Evolutionary conservation across 2,113 vertebrate species (phyloP).

Genomic region (Cyphotilapia sp.): DNA sequence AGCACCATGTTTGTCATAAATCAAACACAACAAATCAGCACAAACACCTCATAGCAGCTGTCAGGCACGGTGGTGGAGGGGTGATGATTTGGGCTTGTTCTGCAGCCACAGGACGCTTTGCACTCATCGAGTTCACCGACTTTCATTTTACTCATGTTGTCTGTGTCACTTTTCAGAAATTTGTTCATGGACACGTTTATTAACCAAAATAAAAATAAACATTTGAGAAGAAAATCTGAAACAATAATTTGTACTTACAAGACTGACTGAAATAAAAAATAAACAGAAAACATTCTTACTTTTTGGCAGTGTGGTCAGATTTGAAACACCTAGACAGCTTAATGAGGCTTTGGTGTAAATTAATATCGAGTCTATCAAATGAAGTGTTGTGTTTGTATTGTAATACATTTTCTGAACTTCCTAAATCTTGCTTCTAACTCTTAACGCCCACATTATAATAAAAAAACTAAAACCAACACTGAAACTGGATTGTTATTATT

Average conservation of each 20-base stretch:
- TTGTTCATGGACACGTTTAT: neutral
- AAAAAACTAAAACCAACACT: neutral
- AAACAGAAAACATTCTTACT: neutral
- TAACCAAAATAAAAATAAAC: neutral
- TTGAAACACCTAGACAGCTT: neutral
- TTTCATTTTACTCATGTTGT: neutral
- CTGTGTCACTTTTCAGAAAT: neutral
- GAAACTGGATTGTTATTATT: neutral
- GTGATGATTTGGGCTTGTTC: neutral
- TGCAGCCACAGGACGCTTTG: neutral
- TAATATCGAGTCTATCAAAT: neutral
- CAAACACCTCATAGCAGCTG: neutral
- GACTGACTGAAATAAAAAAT: neutral
- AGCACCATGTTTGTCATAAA: neutral
- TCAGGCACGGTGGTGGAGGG: rapidly evolving
- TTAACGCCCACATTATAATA: neutral
- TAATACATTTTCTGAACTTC: neutral
- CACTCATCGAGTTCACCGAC: neutral
- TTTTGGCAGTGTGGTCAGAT: neutral
- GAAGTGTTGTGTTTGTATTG: neutral
- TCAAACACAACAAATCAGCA: neutral
- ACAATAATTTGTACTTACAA: neutral
- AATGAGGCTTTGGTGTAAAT: neutral
- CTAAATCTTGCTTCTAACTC: neutral
- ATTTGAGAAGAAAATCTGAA: neutral